These are phyloP conservation scores for Phaonia tiefii DNA, from an alignment of 2,888 invertebrate species.

Conservation along the genomic window DNA sequence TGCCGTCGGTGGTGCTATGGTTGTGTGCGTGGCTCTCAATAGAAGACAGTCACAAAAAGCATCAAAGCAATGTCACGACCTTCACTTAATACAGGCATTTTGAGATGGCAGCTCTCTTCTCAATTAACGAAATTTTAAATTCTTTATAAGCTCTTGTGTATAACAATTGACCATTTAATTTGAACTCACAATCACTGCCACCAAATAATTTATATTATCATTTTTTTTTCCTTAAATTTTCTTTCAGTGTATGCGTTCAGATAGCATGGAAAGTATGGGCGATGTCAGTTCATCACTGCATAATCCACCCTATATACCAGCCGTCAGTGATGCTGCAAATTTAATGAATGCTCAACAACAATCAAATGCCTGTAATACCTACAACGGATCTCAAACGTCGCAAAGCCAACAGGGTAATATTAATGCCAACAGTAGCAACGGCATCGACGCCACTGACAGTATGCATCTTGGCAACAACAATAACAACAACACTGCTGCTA, in stretches of 20 bases:
- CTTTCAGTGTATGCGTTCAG: conserved; percentile 81
- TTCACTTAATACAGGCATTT: too few species aligned
- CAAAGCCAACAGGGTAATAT: conserved; percentile 76
- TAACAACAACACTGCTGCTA: conserved; percentile 76
- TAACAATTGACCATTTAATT: too few species aligned
- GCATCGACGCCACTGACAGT: conserved; percentile 32
- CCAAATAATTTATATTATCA: neutral
- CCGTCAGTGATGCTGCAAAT: conserved; percentile 74
- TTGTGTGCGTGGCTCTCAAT: too few species aligned
- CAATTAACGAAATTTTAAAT: too few species aligned
- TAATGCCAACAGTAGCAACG: conserved; percentile 74
- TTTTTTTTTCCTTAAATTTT: conserved; percentile 23
- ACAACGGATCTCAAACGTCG: conserved; percentile 69
- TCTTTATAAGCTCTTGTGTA: too few species aligned
- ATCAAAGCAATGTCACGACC: too few species aligned
- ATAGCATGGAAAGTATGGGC: conserved; percentile 85
- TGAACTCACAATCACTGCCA: too few species aligned
- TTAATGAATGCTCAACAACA: conserved; percentile 70
- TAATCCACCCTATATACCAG: conserved; percentile 80
- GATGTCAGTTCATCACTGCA: conserved; percentile 81
- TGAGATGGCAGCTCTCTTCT: too few species aligned
- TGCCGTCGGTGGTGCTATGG: too few species aligned
- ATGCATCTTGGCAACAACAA: conserved; percentile 77
- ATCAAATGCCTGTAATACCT: conserved; percentile 73
- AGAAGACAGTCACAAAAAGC: too few species aligned